Evolutionary conservation across 2,797 vertebrate species (phyloP), one percentile per base, ranked within the genome.

Genomic region (Melanogrammus aeglefinus): DNA sequence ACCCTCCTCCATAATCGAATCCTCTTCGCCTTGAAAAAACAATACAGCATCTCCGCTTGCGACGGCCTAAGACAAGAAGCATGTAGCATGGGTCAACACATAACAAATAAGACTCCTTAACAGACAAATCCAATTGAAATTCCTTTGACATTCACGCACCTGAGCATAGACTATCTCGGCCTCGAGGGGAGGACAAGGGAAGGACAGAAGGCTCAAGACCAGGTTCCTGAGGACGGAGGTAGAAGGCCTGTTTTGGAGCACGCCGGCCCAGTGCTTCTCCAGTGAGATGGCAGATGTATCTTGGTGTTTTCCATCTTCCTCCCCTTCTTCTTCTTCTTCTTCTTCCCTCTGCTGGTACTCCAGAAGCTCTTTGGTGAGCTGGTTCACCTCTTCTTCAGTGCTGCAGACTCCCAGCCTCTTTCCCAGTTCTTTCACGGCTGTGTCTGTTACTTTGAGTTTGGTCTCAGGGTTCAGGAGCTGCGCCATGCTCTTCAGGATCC

Each of bases 141-240:
- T 29, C 4, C 13, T 12, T 24, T 4, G 44, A 1, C 0, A 6
- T 77, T 84, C 21, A 74, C 78, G 72, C 83, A 94, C 94, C 94
- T 91, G 90, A 79, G 84, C 77, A 82, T 94, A 93, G 79, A 93
- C 80, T 27, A 84, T 81, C 73, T 90, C 77, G 5, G 90, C 80
- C 33, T 91, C 85, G 3, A 93, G 89, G 0, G 92, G 89, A 77
- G 93, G 93, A 76, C 90, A 90, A 18, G 94, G 93, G 35, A 95
- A 80, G 36, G 90, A 89, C 81, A 95, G 72, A 71, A 95, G 85
- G 77, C 89, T 93, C 73, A 93, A 80, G 57, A 95, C 73, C 14
- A 95, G 92, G 81, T 87, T 94, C 66, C 90, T 91, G 82, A 95
- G 92, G 36, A 86, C 1, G 9, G 93, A 93, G 24, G 77, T 74